Conservation (phyloP, 2,113 vertebrate species). For the Chaenogobius annularis region DNA sequence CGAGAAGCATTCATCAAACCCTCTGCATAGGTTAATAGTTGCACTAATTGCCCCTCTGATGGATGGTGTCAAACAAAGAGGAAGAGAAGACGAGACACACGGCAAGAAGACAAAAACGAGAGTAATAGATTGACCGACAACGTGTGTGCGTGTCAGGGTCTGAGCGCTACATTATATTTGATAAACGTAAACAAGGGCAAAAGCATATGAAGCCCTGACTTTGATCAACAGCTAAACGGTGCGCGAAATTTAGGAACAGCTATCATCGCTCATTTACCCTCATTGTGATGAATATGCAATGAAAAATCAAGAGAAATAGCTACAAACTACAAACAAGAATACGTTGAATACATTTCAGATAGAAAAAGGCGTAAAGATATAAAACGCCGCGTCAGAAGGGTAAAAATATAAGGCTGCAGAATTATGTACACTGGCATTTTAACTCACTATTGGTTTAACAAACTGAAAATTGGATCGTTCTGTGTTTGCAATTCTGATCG, state of each 20-base stretch:
- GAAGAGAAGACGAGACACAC: conserved; percentile 24
- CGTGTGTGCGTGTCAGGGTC: neutral
- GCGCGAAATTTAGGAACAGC: neutral
- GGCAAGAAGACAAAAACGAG: neutral
- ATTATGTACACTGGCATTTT: too few relatives aligned
- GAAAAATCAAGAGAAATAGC: too few relatives aligned
- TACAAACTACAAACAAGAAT: too few relatives aligned
- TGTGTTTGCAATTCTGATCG: too few relatives aligned
- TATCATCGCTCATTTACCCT: too few relatives aligned
- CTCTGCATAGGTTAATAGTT: conserved; percentile 53
- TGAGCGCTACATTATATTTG: neutral
- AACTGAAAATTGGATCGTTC: too few relatives aligned
- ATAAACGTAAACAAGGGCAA: conserved; percentile 1
- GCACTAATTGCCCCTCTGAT: conserved; percentile 51
- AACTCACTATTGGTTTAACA: too few relatives aligned
- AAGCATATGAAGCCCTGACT: neutral
- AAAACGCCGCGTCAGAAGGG: too few relatives aligned
- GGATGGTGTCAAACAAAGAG: conserved; percentile 26
- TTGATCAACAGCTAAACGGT: neutral
- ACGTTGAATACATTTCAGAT: too few relatives aligned
- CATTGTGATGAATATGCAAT: too few relatives aligned
- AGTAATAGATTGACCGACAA: neutral
- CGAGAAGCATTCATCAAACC: conserved; percentile 54
- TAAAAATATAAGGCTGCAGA: too few relatives aligned
- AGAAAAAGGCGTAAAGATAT: too few relatives aligned